phyloP scores from a whole-genome alignment of 2,113 vertebrate genomes.

The Amblyopsis rosae region DNA sequence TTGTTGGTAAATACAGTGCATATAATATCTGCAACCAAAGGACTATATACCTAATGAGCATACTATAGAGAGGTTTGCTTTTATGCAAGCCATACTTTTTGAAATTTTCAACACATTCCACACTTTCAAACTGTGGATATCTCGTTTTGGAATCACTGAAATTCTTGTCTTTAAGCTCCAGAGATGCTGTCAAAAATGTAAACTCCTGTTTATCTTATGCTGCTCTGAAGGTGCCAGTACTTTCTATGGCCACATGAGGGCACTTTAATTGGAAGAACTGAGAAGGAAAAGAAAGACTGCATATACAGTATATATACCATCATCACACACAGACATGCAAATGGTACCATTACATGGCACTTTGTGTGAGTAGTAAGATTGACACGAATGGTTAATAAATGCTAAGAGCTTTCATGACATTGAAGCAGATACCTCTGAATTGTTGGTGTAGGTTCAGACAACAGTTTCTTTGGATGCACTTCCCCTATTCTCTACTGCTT shows the following conservation, averaged over 20 bases:
- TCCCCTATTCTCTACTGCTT: background rate
- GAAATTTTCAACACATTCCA: background rate
- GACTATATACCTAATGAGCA: background rate
- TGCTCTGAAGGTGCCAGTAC: constrained; percentile 14
- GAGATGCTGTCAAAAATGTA: constrained; percentile 5
- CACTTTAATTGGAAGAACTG: constrained; percentile 6
- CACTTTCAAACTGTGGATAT: background rate
- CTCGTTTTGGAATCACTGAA: constrained; percentile 3
- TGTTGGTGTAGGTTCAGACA: background rate
- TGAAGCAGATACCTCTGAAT: background rate
- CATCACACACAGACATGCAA: background rate
- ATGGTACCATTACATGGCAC: background rate
- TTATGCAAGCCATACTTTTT: background rate
- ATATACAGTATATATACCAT: background rate
- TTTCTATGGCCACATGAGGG: constrained; percentile 2
- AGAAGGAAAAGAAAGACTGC: background rate
- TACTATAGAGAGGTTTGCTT: background rate
- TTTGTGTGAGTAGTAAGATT: background rate
- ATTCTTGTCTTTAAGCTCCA: background rate
- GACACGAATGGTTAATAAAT: background rate
- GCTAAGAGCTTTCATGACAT: background rate
- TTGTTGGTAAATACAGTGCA: background rate
- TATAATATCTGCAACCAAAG: background rate
- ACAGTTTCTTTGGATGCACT: background rate
- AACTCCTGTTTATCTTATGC: constrained; percentile 8